Base-by-base conservation (phyloP, 1,140 invertebrate species). In the Macrocentrus cingulum region DNA sequence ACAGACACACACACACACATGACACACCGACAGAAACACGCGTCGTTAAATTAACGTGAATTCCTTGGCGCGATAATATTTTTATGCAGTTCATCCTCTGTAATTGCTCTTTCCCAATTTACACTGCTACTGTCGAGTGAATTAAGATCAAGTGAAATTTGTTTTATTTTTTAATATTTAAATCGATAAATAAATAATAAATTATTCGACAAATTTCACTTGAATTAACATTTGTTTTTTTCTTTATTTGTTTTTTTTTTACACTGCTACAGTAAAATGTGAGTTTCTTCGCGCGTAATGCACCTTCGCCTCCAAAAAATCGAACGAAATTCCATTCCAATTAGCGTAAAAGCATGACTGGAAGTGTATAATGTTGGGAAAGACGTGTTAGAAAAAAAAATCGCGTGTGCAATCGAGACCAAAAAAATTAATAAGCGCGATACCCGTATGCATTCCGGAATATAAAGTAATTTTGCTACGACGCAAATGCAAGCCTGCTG, bases 381-480 rank as follows among this genome's bases (percentile, higher is more conserved):
- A 3, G 36, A n/a, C 4, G 15, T 39, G 13, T n/a, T 3, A 5
- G 11, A 39, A 5, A 15, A n/a, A 39, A 39, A 39, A 45, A 59
- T 23, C n/a, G 46, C 20, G 22, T 23, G 22, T 25, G 16, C 6
- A 51, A 22, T 52, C 41, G 36, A 49, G 36, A 39, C 8, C 23
- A 52, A 42, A 60, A 18, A 32, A 19, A 63, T 16, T 46, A 37
- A 41, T 20, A 4, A 44, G 41, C 13, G 46, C 13, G 16, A 13
- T 37, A 54, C 51, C 41, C 46, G 49, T 52, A 61, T 61, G 54
- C 60, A 61, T 61, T 61, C 60, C 60, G 55, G 22, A 61, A 61
- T 46, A 62, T 58, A 54, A 58, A 61, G 48, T 62, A 62, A 55
- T 62, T 62, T 62, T 62, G 60, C 56, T 58, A 58, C 60, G 51